Evolutionary conservation across 2,113 vertebrate species (phyloP).

Genomic region (Gnathochromis pfefferi): DNA sequence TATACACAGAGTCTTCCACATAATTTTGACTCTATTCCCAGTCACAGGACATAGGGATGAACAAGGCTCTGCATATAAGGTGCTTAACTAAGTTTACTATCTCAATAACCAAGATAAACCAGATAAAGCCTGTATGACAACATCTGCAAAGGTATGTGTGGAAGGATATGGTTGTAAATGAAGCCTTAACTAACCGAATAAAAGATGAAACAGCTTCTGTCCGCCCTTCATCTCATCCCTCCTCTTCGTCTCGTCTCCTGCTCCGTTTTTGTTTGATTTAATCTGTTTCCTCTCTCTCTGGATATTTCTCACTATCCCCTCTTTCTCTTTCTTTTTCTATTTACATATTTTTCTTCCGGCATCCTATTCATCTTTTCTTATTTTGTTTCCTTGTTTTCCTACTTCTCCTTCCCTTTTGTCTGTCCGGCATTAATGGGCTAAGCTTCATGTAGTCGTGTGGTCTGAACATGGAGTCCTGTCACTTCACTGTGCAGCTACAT

Average conservation of each 20-base stretch:
- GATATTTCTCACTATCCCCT: not conserved
- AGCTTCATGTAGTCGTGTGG: not conserved
- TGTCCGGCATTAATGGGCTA: not conserved
- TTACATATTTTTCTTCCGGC: not conserved
- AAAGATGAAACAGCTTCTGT: constrained; percentile 40
- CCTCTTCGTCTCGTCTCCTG: not conserved
- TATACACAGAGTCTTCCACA: not conserved
- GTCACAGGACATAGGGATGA: not conserved
- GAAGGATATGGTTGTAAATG: constrained; percentile 14
- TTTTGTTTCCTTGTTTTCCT: not conserved
- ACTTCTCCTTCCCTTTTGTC: not conserved
- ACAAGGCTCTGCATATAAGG: not conserved
- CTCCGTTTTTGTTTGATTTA: not conserved
- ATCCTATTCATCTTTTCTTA: not conserved
- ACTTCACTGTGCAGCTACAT: constrained; percentile 9
- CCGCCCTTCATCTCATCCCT: constrained; percentile 21
- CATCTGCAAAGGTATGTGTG: not conserved
- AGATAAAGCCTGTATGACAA: not conserved
- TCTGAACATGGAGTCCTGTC: constrained; percentile 24
- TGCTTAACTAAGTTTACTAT: not conserved
- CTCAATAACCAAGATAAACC: not conserved
- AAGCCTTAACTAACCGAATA: constrained; percentile 30
- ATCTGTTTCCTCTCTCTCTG: not conserved
- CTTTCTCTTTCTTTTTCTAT: not conserved
- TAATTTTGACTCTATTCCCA: not conserved